Conservation (phyloP, 2,797 vertebrate species). For the Neostethus bicornis region DNA sequence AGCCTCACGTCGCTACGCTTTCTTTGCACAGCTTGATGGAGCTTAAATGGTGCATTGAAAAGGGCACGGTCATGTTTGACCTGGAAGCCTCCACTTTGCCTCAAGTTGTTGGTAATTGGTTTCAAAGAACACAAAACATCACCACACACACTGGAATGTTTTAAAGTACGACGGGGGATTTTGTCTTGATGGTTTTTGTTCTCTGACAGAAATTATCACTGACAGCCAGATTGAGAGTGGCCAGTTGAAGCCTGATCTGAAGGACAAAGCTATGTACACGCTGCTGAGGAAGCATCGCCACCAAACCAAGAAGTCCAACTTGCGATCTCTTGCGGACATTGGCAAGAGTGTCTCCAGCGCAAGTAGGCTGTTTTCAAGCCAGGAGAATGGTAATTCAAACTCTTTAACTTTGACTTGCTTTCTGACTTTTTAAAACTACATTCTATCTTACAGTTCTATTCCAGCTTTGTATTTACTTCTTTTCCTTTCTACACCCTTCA, state of each 20-base stretch:
- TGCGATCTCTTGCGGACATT: slow-evolving; percentile 97
- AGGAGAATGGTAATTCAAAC: slow-evolving; percentile 90
- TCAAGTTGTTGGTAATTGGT: slow-evolving; percentile 89
- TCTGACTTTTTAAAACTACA: neutral
- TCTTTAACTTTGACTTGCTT: neutral
- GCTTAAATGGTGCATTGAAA: slow-evolving; percentile 91
- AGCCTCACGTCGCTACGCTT: slow-evolving; percentile 91
- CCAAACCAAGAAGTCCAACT: slow-evolving; percentile 99
- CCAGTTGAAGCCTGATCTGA: slow-evolving; percentile 88
- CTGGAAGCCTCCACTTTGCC: slow-evolving; percentile 91
- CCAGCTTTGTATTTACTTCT: slow-evolving; percentile 13
- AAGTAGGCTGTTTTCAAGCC: slow-evolving; percentile 94
- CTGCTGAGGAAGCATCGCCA: slow-evolving; percentile 94
- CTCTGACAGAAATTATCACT: slow-evolving; percentile 86
- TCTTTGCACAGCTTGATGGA: slow-evolving; percentile 91
- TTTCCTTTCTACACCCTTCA: slow-evolving; percentile 19
- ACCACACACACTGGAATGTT: accelerated
- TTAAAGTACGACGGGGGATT: neutral
- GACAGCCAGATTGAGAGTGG: slow-evolving; percentile 92
- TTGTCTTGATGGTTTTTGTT: neutral
- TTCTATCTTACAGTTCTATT: slow-evolving; percentile 12
- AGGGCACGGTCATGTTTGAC: slow-evolving; percentile 92
- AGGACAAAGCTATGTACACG: slow-evolving; percentile 94
- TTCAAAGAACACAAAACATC: neutral
- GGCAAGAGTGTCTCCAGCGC: slow-evolving; percentile 98